Conservation (phyloP, 2,797 vertebrate genomes). For the Neopelma chrysocephalum region DNA sequence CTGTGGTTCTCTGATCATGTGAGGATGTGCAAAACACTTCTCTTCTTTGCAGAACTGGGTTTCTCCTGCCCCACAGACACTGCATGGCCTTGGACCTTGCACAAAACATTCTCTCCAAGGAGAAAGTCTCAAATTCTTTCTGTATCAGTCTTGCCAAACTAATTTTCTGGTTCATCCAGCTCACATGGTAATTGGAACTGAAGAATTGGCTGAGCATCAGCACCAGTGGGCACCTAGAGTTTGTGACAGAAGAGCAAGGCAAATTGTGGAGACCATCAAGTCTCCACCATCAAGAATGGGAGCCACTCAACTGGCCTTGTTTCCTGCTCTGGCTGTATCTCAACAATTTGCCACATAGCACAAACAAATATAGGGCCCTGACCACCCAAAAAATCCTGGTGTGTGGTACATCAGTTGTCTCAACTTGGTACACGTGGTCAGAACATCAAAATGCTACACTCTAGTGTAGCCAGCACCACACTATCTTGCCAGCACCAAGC, state of each 20-base stretch:
- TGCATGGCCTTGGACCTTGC: background rate
- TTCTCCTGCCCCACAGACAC: background rate
- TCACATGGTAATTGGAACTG: background rate
- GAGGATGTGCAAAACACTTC: background rate
- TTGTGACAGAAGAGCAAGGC: background rate
- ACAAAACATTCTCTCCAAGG: background rate
- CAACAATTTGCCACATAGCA: background rate
- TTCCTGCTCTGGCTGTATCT: background rate
- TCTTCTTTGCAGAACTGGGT: background rate
- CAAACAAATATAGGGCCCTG: background rate
- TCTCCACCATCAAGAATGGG: background rate
- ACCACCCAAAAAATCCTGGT: background rate
- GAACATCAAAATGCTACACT: background rate
- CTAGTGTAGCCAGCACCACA: no score
- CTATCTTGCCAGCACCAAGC: background rate
- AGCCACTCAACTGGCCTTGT: background rate
- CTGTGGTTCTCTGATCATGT: background rate
- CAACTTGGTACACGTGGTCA: background rate
- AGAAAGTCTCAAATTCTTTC: background rate
- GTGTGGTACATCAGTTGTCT: background rate
- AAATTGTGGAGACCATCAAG: background rate
- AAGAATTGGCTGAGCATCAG: background rate
- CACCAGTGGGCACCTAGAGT: background rate
- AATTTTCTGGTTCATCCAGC: background rate
- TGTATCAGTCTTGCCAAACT: background rate